phyloP scores from a whole-genome alignment of 1,140 invertebrate genomes.

The Atta texana region DNA sequence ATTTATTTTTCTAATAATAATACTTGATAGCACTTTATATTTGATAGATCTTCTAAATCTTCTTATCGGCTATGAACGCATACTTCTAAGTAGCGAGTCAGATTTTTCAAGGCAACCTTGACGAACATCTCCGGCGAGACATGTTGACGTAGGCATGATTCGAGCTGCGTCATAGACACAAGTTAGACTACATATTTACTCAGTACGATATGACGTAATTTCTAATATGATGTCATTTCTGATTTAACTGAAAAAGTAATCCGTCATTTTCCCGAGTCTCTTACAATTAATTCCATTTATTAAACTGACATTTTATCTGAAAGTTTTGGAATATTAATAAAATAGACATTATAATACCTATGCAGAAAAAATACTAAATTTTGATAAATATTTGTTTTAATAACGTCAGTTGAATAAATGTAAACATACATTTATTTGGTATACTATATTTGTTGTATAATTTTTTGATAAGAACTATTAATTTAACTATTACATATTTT shows the following conservation, averaged over 20 bases:
- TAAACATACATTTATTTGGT: not conserved
- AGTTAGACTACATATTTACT: not conserved
- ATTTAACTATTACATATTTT: no score
- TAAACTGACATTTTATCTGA: not conserved
- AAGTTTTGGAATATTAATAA: not conserved
- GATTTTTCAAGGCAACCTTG: slow-evolving; percentile 23
- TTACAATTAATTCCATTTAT: not conserved
- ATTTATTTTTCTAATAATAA: not conserved
- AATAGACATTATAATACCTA: not conserved
- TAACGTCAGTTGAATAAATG: no score
- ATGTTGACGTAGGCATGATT: slow-evolving; percentile 39
- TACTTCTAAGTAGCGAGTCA: not conserved
- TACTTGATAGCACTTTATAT: not conserved
- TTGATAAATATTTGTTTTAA: no score
- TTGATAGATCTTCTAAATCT: not conserved
- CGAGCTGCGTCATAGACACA: not conserved
- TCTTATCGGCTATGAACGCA: not conserved
- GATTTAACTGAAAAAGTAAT: not conserved
- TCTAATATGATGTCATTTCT: not conserved
- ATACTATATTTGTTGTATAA: no score
- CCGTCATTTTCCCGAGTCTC: not conserved
- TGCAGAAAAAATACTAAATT: no score
- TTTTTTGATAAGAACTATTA: no score
- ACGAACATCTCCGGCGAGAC: slow-evolving; percentile 2
- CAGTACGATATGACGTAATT: not conserved